Evolutionary conservation across 1,140 invertebrate genomes (phyloP), one percentile per base, ranked within the genome.

Genomic region (Drosophila elegans): DNA sequence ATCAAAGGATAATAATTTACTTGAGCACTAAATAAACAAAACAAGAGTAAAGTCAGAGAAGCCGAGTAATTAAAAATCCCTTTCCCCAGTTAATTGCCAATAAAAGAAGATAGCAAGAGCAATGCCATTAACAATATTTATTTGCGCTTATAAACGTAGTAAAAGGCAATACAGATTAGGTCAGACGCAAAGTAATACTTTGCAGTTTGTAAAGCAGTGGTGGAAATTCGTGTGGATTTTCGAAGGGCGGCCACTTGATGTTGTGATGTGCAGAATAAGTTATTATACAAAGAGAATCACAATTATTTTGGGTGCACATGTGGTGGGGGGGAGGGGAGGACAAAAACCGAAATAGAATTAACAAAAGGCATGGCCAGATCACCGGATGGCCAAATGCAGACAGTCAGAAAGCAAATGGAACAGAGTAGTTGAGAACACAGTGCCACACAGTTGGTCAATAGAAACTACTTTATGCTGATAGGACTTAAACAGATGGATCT

Each of bases 401-500:
- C 57, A 60, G 45, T 27, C 21, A 36, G 4, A 36, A 10, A 45
- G 38, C 13, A 38, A n/a, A 45, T 5, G 36, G 11, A 36, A 7
- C 5, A 36, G 32, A 38, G 13, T 13, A 46, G 12, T 41, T 34
- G 27, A 69, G 11, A 69, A 56, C 21, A 32, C 42, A 38, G n/a
- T 46, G 36, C 36, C 7, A n/a, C n/a, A n/a, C n/a, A 42, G 21
- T 71, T 71, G 51, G 44, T 71, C 42, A 41, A 56, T 42, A 72
- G 32, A 49, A 41, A 46, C 44, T 41, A 72, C 27, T 72, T 72
- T 72, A 72, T 71, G 67, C 49, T 52, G 60, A 11, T 66, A 25
- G 11, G 46, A n/a, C 64, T 71, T 72, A 72, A 48, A 71, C 52
- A 72, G 44, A 72, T 57, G 52, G 29, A 38, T 69, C 66, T 71